Conservation (phyloP, 2,113 vertebrate species). For the Pipa parva region DNA sequence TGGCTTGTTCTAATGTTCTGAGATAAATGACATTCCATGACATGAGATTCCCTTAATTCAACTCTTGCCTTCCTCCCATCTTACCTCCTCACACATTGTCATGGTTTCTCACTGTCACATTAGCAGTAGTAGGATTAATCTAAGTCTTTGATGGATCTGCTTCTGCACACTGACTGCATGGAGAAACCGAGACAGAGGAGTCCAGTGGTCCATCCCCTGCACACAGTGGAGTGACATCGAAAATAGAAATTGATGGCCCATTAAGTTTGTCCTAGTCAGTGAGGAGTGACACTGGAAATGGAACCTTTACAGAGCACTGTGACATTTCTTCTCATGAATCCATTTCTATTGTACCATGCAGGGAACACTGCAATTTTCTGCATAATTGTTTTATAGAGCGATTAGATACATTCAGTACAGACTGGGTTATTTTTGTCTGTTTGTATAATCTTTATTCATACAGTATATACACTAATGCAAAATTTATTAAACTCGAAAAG, state of each 20-base stretch:
- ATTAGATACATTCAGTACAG: no score
- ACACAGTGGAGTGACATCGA: constrained; percentile 1
- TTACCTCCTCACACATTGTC: background rate
- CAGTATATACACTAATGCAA: no score
- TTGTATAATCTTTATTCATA: no score
- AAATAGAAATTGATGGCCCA: constrained; percentile 35
- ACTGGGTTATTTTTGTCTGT: no score
- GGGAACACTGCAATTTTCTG: no score
- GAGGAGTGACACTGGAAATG: constrained; percentile 18
- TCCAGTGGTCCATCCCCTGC: constrained; percentile 20
- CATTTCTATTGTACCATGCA: background rate
- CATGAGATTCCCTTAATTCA: background rate
- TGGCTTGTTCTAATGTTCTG: no score
- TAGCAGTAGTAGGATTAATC: background rate
- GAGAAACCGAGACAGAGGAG: constrained; percentile 1
- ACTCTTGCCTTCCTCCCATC: background rate
- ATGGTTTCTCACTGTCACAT: background rate
- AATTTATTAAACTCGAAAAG: no score
- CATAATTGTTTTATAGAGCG: no score
- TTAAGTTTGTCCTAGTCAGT: constrained; percentile 31
- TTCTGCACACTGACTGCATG: background rate
- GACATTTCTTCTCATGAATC: background rate
- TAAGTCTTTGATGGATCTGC: background rate
- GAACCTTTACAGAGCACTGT: background rate
- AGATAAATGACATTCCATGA: background rate